Evolutionary conservation across 1,140 invertebrate species (phyloP).

Genomic region (Neotoxoptera formosana): DNA sequence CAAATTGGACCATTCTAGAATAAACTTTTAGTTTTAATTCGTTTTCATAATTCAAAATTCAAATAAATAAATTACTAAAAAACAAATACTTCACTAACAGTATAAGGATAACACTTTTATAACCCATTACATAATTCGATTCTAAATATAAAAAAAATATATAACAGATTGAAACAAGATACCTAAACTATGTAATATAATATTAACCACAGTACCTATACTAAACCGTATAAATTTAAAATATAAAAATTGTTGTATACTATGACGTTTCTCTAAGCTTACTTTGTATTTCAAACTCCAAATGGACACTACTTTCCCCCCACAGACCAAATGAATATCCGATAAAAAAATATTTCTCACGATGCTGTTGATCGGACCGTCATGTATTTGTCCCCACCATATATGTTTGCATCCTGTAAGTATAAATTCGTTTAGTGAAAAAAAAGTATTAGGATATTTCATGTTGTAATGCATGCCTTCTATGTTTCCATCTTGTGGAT

Average conservation of each 20-base stretch:
- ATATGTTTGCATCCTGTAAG: conserved; percentile 37
- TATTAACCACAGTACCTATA: not conserved
- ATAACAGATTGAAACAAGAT: not conserved
- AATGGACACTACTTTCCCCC: conserved; percentile 26
- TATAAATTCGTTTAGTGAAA: not conserved
- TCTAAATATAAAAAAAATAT: not conserved
- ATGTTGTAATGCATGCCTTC: conserved; percentile 5
- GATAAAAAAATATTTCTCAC: conserved; percentile 5
- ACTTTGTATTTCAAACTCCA: conserved; percentile 45
- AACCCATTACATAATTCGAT: not conserved
- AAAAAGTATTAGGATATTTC: not conserved
- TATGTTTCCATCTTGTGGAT: not conserved
- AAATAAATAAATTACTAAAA: too few relatives aligned
- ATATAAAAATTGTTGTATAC: not conserved
- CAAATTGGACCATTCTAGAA: conserved; percentile 26
- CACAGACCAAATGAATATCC: conserved; percentile 21
- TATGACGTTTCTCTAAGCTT: not conserved
- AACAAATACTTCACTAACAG: not conserved
- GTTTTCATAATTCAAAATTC: too few relatives aligned
- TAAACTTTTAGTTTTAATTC: not conserved
- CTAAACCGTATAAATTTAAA: not conserved
- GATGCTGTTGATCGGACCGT: conserved; percentile 38
- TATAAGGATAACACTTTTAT: not conserved
- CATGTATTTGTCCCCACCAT: conserved; percentile 40
- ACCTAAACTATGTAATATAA: not conserved